Percentiles rank a stretch among this genome's conserved stretches.
Evolutionary conservation across 2,888 invertebrate species (phyloP).

Genomic region (Protodeltote pygarga): DNA sequence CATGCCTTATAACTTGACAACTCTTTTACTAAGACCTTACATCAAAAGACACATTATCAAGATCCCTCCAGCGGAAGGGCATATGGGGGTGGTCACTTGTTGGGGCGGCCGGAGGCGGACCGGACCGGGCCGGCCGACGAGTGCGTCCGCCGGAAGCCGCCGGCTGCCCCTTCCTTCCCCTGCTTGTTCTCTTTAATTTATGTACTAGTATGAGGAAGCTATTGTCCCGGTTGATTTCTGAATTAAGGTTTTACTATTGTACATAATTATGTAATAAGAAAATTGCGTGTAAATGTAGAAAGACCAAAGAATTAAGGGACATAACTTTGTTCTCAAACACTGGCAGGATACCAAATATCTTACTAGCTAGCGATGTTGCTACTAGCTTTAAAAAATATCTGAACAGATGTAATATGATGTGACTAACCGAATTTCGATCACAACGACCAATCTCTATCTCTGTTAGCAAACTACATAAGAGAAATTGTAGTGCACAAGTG

Average conservation of each 20-base stretch:
- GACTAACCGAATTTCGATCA: too few species aligned
- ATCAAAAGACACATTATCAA: conserved; percentile 49
- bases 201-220: conserved; percentile 40
- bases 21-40: conserved; percentile 36
- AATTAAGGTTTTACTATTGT: conserved; percentile 33
- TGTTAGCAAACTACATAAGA: too few species aligned
- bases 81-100: conserved; percentile 44
- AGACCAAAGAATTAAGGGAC: not conserved
- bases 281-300: conserved; percentile 5
- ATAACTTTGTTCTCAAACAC: too few species aligned
- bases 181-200: conserved; percentile 52
- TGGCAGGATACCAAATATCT: too few species aligned
- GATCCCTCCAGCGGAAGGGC: conserved; percentile 46
- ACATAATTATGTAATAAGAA: conserved; percentile 2
- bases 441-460: too few species aligned
- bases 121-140: conserved; percentile 55
- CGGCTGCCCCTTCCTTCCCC: conserved; percentile 62
- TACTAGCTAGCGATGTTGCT: too few species aligned
- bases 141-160: conserved; percentile 62
- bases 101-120: conserved; percentile 34
- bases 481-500: too few species aligned
- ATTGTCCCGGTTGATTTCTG: conserved; percentile 47
- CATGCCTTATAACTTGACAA: conserved; percentile 35
- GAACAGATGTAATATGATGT: too few species aligned
- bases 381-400: too few species aligned